Base-by-base conservation (phyloP, 35 echinoderm and acorn worm species). In the Lytechinus variegatus region DNA sequence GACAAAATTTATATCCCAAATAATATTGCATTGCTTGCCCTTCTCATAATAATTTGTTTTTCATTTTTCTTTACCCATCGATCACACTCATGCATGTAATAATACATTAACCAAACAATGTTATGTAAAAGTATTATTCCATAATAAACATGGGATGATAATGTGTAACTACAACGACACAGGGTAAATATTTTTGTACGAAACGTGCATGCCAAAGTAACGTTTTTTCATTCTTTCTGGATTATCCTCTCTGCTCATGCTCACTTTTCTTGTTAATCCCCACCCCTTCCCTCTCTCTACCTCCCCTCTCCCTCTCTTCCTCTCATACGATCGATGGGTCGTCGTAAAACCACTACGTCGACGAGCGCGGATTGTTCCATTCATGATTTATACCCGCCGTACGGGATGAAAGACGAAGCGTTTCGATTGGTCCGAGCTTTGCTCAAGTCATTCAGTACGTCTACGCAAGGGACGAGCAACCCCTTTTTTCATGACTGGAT, bases 341-440 rank as follows among this genome's bases (percentile, higher is more conserved):
- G 66, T 79, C 19, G 66, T 79, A 79, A 79, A 79, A 79, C 66
- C 88, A 44, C 88, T 52, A 90, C 88, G 88, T 54, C 33, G 88
- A 33, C 88, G 88, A 90, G 88, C 88, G 29, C 88, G 27, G 66
- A 24, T 79, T 79, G 66, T 79, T 93, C 55, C 92, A 93, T 93
- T 93, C 92, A 93, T 93, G 92, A 93, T 57, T 44, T 58, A 93
- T 57, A 27, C 54, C 11, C 29, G 27, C 14, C 28, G 92, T 53
- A 55, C 16, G 54, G 54, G 54, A 55, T 57, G 92, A 57, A 57
- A 57, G 92, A 57, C 52, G 92, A 24, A 53, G 53, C 92, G 53
- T 93, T 93, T 93, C 92, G 16, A 93, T 93, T 93, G 92, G 92
- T 93, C 92, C 92, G 92, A 93, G 92, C 9, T 93, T 93, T 93